Evolutionary conservation across 2,113 vertebrate species (phyloP).

Genomic region (Psittacara wagleri): DNA sequence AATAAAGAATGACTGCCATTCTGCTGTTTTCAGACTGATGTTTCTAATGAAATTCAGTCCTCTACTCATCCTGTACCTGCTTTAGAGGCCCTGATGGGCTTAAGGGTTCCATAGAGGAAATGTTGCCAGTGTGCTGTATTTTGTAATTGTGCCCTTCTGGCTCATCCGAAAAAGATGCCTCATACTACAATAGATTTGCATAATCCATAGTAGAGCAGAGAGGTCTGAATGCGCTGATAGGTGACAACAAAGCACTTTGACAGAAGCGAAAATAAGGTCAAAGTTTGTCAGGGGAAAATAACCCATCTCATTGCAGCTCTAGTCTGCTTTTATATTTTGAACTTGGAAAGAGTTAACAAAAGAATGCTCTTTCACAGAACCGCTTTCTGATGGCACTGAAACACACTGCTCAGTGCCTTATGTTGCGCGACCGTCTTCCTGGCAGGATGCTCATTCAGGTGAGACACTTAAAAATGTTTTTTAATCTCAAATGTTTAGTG

Average conservation of each 20-base stretch:
- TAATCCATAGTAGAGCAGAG: neutral
- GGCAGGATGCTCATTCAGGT: constrained; percentile 88
- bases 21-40: neutral
- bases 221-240: neutral
- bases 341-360: neutral
- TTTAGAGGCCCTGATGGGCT: neutral
- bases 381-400: neutral
- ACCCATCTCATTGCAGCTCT: neutral
- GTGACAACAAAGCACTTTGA: neutral
- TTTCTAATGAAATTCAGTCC: neutral
- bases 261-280: neutral
- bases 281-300: neutral
- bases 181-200: neutral
- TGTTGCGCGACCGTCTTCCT: constrained; percentile 81
- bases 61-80: neutral
- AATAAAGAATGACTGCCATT: neutral
- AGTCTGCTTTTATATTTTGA: neutral
- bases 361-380: constrained; percentile 33
- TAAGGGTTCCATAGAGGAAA: neutral
- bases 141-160: neutral
- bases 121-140: neutral
- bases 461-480: constrained; percentile 39
- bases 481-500: neutral
- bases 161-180: neutral
- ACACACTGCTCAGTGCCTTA: constrained; percentile 76